Evolutionary conservation across 37 sponge, comb jelly and placozoan genomes (phyloP), one percentile per base, ranked within the genome.

Genomic region (Haliclona indistincta): DNA sequence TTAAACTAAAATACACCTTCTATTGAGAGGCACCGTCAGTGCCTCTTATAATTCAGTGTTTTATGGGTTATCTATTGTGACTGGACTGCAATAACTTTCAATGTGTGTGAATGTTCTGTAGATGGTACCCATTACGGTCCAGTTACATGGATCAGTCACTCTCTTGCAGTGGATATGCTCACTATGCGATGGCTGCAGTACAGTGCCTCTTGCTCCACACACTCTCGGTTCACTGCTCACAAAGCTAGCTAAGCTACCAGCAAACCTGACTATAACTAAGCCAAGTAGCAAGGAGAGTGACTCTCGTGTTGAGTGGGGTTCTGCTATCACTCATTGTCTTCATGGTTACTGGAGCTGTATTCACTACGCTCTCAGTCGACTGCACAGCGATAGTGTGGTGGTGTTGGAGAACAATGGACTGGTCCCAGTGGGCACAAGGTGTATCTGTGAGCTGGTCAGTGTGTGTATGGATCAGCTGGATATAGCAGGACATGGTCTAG

Each of bases 341-440:
- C 35, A 45, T 2, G 69, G 53, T 15, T 70, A 84, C 61, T 90
- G 90, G 90, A 52, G 70, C 30, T 82, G 83, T 76, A 26, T 83
- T 28, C 77, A 73, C 1, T 72, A 49, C 43, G 47, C 29, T 20
- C 64, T 84, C 8, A 32, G 38, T 22, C 44, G 43, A 22, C 38
- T 29, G 1, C 20, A 49, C 34, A 42, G n/a, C 7, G 32, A 11
- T 6, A 61, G 45, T 34, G 37, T 17, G 15, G n/a, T 20, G 3
- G 39, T 42, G 23, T 4, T 45, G 23, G 4, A 25, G 41, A 3
- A 5, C 5, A 25, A 25, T 3, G 49, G 17, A 20, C 20, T 33
- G 3, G 49, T 40, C 25, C n/a, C 32, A 3, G 29, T 42, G 37
- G 45, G 47, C 26, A 42, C 70, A 69, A 22, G 23, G 3, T 47